Percentiles rank a stretch among this genome's conserved stretches.
Conservation (phyloP, 2,113 vertebrate species). For the Leptocoma aspasia region DNA sequence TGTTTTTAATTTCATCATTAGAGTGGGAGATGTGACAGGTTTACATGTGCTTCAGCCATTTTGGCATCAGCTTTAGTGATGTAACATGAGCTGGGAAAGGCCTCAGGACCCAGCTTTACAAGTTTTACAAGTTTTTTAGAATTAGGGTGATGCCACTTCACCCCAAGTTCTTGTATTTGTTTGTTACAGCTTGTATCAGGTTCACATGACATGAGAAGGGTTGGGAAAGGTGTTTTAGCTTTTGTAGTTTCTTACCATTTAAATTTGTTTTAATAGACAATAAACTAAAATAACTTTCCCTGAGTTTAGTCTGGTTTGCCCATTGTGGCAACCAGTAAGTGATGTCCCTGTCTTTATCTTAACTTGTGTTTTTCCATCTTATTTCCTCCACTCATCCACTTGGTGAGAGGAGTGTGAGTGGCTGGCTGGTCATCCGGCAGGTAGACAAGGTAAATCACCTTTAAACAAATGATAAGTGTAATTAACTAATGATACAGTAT, state of each 20-base stretch:
- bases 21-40: background rate
- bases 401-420: background rate
- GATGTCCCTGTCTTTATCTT: background rate
- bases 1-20: background rate
- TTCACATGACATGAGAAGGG: rapidly evolving
- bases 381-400: background rate
- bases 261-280: background rate
- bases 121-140: background rate
- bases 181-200: background rate
- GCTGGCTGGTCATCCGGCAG: background rate
- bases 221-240: background rate
- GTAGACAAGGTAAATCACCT: background rate
- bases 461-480: background rate
- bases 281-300: background rate
- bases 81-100: background rate
- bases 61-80: background rate
- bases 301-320: background rate
- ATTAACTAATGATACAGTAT: background rate
- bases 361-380: background rate
- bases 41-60: background rate
- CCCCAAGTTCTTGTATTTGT: background rate
- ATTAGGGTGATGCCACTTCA: background rate
- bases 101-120: background rate
- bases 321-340: background rate
- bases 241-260: background rate